These are phyloP conservation scores for Nyctereutes procyonoides DNA, from an alignment of 2,113 vertebrate species.

Conservation along the genomic window DNA sequence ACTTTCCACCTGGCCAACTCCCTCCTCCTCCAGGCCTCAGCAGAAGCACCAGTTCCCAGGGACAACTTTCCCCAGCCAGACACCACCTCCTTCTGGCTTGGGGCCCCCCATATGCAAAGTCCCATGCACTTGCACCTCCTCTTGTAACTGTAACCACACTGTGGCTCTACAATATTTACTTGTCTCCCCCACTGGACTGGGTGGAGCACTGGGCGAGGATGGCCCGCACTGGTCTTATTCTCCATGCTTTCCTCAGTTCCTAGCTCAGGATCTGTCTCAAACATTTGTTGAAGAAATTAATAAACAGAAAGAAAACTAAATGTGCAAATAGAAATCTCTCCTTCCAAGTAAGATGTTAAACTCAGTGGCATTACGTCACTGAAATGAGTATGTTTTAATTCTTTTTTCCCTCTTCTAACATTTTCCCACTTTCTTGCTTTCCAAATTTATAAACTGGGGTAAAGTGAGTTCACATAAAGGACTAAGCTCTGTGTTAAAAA, in stretches of 20 bases:
- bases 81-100: background rate
- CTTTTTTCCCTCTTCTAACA: background rate
- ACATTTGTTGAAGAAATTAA: conserved; percentile 9
- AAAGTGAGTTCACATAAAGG: background rate
- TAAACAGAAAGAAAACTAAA: background rate
- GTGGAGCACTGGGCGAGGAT: background rate
- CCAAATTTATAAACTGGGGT: background rate
- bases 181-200: background rate
- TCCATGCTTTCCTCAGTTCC: background rate
- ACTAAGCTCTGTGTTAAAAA: background rate
- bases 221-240: background rate
- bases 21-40: background rate
- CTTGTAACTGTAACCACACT: background rate
- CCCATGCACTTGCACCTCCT: background rate
- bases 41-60: background rate
- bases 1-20: background rate
- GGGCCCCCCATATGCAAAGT: background rate
- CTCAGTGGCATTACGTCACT: background rate
- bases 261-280: background rate
- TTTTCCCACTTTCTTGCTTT: background rate
- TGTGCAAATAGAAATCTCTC: background rate
- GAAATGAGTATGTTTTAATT: background rate
- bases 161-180: background rate
- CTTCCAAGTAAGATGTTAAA: background rate
- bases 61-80: background rate